Conservation (phyloP, 2,113 vertebrate species). For the Hemibagrus wyckioides region DNA sequence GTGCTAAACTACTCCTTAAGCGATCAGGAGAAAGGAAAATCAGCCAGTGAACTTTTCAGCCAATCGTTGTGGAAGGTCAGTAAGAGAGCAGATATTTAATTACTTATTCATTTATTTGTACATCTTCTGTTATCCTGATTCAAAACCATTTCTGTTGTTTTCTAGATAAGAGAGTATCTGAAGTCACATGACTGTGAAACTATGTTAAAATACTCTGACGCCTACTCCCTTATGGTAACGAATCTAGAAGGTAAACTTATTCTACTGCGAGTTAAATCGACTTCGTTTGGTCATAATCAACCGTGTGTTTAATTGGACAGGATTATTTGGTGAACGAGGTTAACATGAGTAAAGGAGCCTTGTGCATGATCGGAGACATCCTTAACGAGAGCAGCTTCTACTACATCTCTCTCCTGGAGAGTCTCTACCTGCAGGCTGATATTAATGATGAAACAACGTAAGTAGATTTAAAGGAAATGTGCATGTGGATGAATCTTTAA, state of each 20-base stretch:
- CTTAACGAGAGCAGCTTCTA: slow-evolving; percentile 78
- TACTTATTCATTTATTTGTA: neutral
- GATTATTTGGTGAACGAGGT: slow-evolving; percentile 76
- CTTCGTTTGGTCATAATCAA: neutral
- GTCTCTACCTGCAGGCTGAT: slow-evolving; percentile 71
- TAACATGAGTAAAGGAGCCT: slow-evolving; percentile 70
- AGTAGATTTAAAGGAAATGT: slow-evolving; percentile 47
- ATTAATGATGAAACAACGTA: slow-evolving; percentile 70
- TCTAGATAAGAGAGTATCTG: slow-evolving; percentile 71
- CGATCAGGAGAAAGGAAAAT: slow-evolving; percentile 65
- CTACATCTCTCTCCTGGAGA: slow-evolving; percentile 71
- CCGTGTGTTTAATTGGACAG: slow-evolving; percentile 53
- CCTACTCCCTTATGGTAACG: slow-evolving; percentile 76
- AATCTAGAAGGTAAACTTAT: neutral
- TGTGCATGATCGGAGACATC: slow-evolving; percentile 77
- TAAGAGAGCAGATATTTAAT: neutral
- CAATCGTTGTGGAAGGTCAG: slow-evolving; percentile 70
- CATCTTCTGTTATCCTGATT: neutral
- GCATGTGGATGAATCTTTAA: neutral
- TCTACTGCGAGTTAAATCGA: neutral
- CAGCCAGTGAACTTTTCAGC: slow-evolving; percentile 68
- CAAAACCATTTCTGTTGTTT: neutral
- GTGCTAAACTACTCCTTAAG: slow-evolving; percentile 70
- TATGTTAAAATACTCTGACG: slow-evolving; percentile 70
- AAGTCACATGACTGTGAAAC: slow-evolving; percentile 65